phyloP scores from a whole-genome alignment of 2,888 invertebrate genomes.

The Dioctria rufipes region DNA sequence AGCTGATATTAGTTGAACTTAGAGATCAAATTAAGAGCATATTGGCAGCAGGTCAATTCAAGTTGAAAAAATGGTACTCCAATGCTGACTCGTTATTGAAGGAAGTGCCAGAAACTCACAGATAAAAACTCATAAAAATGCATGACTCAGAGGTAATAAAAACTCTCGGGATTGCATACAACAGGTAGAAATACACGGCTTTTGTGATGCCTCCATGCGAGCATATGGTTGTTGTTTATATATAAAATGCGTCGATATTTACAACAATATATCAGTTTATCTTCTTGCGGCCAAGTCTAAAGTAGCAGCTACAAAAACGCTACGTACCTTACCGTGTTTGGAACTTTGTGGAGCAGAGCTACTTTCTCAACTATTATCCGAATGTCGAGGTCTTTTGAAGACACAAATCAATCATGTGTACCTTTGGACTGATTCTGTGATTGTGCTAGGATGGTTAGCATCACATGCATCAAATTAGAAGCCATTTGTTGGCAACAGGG shows the following conservation, averaged over 20 bases:
- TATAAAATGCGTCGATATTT: neutral
- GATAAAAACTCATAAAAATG: neutral
- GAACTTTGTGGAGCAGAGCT: constrained; percentile 62
- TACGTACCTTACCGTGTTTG: constrained; percentile 61
- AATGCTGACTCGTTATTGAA: neutral
- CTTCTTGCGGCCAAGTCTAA: constrained; percentile 40
- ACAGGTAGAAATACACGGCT: constrained; percentile 49
- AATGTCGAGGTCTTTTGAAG: neutral
- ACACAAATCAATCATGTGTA: neutral
- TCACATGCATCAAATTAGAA: constrained; percentile 15
- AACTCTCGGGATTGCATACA: neutral
- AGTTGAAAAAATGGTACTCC: constrained; percentile 28
- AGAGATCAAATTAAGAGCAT: neutral
- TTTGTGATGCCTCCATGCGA: constrained; percentile 49
- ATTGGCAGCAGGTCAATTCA: neutral
- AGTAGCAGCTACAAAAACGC: constrained; percentile 52
- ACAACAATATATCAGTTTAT: neutral
- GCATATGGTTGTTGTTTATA: constrained; percentile 50
- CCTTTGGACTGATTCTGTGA: constrained; percentile 3
- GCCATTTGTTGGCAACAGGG: constrained; percentile 57
- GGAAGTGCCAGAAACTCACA: neutral
- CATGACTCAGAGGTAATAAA: neutral
- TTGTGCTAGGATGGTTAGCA: too few species aligned
- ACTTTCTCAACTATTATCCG: too few species aligned
- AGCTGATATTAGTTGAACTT: constrained; percentile 48